These are phyloP conservation scores for Drosophila triauraria DNA, from an alignment of 1,140 invertebrate genomes.

Conservation along the genomic window DNA sequence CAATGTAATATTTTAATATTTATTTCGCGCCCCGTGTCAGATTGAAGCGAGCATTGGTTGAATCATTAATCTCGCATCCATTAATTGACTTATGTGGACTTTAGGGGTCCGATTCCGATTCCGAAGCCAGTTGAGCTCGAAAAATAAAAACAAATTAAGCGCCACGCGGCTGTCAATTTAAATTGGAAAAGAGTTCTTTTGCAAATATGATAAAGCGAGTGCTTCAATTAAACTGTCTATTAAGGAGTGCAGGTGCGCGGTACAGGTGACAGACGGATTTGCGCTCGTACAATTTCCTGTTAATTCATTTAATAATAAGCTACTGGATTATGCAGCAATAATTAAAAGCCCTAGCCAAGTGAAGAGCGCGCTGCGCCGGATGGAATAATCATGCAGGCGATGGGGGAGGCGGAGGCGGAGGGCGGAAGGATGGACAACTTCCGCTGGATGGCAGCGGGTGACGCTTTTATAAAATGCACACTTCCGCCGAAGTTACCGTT, in stretches of 20 bases:
- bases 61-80: slow-evolving; percentile 61
- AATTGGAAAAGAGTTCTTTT: slow-evolving; percentile 53
- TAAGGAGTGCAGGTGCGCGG: slow-evolving; percentile 32
- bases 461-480: slow-evolving; percentile 4
- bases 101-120: slow-evolving; percentile 8
- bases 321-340: slow-evolving; percentile 60
- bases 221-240: slow-evolving; percentile 67
- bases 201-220: slow-evolving; percentile 63
- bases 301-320: slow-evolving; percentile 68
- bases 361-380: not conserved
- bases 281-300: slow-evolving; percentile 19
- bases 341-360: slow-evolving; percentile 46
- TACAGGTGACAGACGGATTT: slow-evolving; percentile 42
- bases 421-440: slow-evolving; percentile 23
- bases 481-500: not conserved
- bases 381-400: slow-evolving; percentile 1
- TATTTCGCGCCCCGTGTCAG: not conserved
- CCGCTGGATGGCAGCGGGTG: slow-evolving; percentile 21
- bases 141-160: slow-evolving; percentile 41
- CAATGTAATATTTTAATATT: slow-evolving; percentile 17
- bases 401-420: not conserved
- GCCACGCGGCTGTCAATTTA: slow-evolving; percentile 42
- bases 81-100: slow-evolving; percentile 69
- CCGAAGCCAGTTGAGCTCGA: slow-evolving; percentile 1
- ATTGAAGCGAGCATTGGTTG: slow-evolving; percentile 22